Evolutionary conservation across 2,113 vertebrate species (phyloP).

Genomic region (Phasianus colchicus): DNA sequence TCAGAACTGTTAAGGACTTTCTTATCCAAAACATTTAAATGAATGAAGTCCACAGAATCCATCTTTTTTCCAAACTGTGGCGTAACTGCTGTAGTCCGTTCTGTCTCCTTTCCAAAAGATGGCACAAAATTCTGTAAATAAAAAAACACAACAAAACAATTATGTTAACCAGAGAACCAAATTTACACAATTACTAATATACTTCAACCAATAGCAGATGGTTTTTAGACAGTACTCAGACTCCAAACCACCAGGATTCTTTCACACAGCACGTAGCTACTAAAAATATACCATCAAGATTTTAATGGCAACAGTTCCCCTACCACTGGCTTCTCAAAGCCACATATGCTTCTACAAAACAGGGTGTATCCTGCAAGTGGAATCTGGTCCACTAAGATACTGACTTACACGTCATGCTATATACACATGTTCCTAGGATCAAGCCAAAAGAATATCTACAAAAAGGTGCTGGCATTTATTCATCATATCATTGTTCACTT

Average conservation of each 20-base stretch:
- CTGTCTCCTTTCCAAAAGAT: conserved; percentile 72
- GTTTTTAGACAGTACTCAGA: accelerated
- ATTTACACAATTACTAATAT: background rate
- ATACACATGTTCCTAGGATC: background rate
- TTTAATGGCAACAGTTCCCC: background rate
- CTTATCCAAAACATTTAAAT: conserved; percentile 82
- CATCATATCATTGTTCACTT: accelerated
- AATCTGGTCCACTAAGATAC: background rate
- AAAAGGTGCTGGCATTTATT: background rate
- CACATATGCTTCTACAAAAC: background rate
- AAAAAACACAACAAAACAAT: background rate
- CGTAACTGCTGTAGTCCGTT: conserved; percentile 68
- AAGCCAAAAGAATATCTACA: background rate
- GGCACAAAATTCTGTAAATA: conserved; percentile 69
- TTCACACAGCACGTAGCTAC: background rate
- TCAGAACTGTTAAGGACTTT: conserved; percentile 79
- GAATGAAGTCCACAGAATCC: conserved; percentile 80
- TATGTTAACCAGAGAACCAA: background rate
- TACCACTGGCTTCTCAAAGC: background rate
- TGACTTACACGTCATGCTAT: background rate
- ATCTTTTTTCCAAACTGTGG: conserved; percentile 31
- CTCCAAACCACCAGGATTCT: background rate
- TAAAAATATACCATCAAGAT: background rate
- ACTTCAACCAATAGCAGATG: background rate
- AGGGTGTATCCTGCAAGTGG: background rate